phyloP scores from a whole-genome alignment of 2,113 vertebrate genomes.

The Upupa epops region DNA sequence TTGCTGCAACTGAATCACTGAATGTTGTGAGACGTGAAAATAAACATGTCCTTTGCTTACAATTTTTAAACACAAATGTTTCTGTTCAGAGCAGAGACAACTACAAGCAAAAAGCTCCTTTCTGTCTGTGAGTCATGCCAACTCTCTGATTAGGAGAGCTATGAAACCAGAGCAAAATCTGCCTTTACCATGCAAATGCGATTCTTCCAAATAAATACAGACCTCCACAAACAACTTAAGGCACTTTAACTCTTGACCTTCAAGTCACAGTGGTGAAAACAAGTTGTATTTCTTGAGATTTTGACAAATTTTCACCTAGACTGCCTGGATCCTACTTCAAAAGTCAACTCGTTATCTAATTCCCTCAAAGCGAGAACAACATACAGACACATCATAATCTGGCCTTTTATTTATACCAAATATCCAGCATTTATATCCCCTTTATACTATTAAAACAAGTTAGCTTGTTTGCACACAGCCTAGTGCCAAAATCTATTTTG shows the following conservation, averaged over 20 bases:
- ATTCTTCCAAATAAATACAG: neutral
- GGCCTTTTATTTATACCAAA: neutral
- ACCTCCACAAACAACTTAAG: neutral
- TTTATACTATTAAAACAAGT: neutral
- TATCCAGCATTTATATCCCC: neutral
- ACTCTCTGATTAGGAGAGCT: neutral
- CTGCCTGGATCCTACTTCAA: neutral
- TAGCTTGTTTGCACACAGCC: neutral
- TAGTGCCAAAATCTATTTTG: neutral
- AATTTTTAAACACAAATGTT: neutral
- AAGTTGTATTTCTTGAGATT: neutral
- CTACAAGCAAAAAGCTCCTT: neutral
- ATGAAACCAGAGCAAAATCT: neutral
- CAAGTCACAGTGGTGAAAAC: neutral
- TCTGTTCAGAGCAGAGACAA: neutral
- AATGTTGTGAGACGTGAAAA: neutral
- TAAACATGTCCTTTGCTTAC: accelerated
- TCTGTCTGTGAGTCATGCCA: neutral
- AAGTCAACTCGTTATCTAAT: neutral
- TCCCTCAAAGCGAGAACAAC: neutral
- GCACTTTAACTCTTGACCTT: neutral
- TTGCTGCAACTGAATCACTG: neutral
- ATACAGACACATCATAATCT: neutral
- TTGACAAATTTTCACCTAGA: neutral
- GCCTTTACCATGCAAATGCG: neutral